Percentiles rank a stretch among this genome's conserved stretches.
Evolutionary conservation across 2,113 vertebrate species (phyloP).

Genomic region (Rhinoderma darwinii): DNA sequence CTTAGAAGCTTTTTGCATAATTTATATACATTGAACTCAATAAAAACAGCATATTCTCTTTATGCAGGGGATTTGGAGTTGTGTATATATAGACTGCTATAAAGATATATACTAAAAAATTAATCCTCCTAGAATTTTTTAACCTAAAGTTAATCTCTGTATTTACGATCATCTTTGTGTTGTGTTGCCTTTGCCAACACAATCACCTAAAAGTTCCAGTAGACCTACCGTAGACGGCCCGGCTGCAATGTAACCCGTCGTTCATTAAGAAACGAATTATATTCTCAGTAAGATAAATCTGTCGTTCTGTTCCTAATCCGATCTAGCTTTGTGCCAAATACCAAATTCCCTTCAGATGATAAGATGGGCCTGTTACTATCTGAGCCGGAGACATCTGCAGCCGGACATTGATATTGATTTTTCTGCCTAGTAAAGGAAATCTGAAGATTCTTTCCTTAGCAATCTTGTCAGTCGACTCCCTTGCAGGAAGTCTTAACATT

Average conservation of each 20-base stretch:
- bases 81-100: too few relatives aligned
- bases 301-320: constrained; percentile 6
- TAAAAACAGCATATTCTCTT: too few relatives aligned
- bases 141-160: too few relatives aligned
- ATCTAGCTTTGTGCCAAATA: background rate
- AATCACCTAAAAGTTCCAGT: too few relatives aligned
- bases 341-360: background rate
- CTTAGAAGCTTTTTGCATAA: too few relatives aligned
- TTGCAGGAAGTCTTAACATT: background rate
- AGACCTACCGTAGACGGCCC: background rate
- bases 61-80: too few relatives aligned
- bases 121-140: too few relatives aligned
- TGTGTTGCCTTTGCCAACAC: too few relatives aligned
- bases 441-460: background rate
- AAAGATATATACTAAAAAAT: too few relatives aligned
- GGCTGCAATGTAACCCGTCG: background rate
- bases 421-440: background rate
- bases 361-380: background rate
- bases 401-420: background rate
- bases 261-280: background rate
- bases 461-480: background rate
- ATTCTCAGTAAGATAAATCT: background rate
- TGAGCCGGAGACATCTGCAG: background rate
- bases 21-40: too few relatives aligned
- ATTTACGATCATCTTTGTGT: too few relatives aligned